Evolutionary conservation across 2,797 vertebrate species (phyloP).

Genomic region (Rhinophrynus dorsalis): DNA sequence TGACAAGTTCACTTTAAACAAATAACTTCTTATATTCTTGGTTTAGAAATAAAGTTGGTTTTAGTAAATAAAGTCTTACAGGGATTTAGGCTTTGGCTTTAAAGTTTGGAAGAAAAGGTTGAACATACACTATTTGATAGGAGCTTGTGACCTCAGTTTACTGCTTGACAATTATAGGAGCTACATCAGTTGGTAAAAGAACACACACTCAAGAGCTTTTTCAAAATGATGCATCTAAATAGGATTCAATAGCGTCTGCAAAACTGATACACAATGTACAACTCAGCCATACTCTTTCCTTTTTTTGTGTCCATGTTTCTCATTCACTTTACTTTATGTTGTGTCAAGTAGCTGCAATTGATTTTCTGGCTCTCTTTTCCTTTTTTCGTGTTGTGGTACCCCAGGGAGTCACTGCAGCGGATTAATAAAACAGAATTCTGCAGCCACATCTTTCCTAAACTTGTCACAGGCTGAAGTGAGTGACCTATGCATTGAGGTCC

Average conservation of each 20-base stretch:
- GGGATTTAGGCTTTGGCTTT: too few relatives aligned
- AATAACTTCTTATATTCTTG: too few relatives aligned
- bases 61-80: too few relatives aligned
- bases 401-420: slow-evolving; percentile 31
- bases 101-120: too few relatives aligned
- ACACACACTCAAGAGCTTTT: not conserved
- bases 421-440: slow-evolving; percentile 43
- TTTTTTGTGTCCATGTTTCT: not conserved
- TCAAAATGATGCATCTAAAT: not conserved
- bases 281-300: not conserved
- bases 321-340: slow-evolving; percentile 30
- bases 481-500: slow-evolving; percentile 45
- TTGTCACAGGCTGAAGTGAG: slow-evolving; percentile 41
- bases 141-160: not conserved
- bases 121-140: not conserved
- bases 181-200: not conserved
- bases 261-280: not conserved
- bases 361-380: slow-evolving; percentile 20
- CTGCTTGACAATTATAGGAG: not conserved
- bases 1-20: too few relatives aligned
- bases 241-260: not conserved
- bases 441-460: slow-evolving; percentile 27
- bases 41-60: too few relatives aligned
- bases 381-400: slow-evolving; percentile 25
- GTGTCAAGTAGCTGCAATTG: slow-evolving; percentile 35